These are phyloP conservation scores for Rhabdomys pumilio DNA, from an alignment of 2,797 vertebrate species.

Conservation along the genomic window DNA sequence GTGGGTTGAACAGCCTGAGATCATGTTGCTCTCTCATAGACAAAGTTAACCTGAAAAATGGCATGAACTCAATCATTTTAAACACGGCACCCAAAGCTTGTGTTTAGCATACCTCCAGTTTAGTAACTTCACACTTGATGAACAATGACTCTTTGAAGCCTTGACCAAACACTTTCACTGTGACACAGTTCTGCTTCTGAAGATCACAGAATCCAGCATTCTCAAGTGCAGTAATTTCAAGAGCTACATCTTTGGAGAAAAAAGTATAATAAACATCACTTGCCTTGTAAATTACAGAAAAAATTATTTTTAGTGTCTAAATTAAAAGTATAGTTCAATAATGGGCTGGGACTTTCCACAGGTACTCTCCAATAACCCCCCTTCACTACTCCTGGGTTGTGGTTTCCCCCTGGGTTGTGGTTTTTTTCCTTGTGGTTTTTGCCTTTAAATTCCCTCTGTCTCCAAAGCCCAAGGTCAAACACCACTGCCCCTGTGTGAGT, in stretches of 20 bases:
- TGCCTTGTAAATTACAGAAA: slow-evolving; percentile 9
- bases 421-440: too few relatives aligned
- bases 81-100: neutral
- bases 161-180: slow-evolving; percentile 91
- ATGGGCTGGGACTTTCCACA: too few relatives aligned
- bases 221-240: slow-evolving; percentile 93
- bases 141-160: slow-evolving; percentile 92
- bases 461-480: too few relatives aligned
- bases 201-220: slow-evolving; percentile 94
- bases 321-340: neutral
- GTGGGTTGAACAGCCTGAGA: neutral
- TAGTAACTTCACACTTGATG: slow-evolving; percentile 95
- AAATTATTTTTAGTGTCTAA: slow-evolving; percentile 44
- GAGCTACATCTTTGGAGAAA: slow-evolving; percentile 92
- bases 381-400: too few relatives aligned
- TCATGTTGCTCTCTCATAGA: neutral
- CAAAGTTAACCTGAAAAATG: neutral
- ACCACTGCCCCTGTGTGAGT: too few relatives aligned
- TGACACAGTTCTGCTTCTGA: slow-evolving; percentile 90
- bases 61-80: neutral
- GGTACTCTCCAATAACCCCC: too few relatives aligned
- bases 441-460: too few relatives aligned
- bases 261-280: slow-evolving; percentile 28
- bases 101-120: slow-evolving; percentile 92
- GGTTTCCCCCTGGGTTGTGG: too few relatives aligned